Percentiles rank a stretch among this genome's conserved stretches.
Conservation (phyloP, 2,113 vertebrate species). For the Prionailurus viverrinus region DNA sequence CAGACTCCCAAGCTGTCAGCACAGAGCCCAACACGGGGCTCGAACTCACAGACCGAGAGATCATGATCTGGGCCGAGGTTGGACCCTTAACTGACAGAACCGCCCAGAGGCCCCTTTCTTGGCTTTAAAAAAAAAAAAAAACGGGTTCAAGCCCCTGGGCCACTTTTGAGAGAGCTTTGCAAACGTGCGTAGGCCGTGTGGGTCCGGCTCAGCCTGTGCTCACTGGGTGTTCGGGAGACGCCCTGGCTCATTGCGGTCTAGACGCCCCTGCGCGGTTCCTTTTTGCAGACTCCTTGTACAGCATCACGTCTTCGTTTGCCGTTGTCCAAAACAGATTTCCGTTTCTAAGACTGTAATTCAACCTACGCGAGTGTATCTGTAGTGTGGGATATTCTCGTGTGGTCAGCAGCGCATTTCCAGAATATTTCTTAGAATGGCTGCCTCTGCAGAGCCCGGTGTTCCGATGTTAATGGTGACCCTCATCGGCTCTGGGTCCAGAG, state of each 20-base stretch:
- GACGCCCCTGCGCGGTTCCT: not conserved
- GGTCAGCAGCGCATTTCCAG: not conserved
- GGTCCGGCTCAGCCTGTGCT: not conserved
- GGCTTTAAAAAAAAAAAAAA: not conserved
- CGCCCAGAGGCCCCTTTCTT: too few relatives aligned
- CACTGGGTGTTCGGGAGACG: not conserved
- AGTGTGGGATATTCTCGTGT: not conserved
- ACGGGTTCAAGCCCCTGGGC: not conserved
- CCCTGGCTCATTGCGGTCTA: not conserved
- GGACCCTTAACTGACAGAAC: too few relatives aligned
- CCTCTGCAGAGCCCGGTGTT: not conserved
- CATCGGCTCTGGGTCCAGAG: not conserved
- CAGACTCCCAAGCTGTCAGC: too few relatives aligned
- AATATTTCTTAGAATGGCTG: not conserved
- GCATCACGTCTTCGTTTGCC: not conserved
- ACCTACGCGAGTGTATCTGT: fast-evolving
- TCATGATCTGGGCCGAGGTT: too few relatives aligned
- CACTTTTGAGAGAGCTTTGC: not conserved
- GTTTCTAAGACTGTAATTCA: not conserved
- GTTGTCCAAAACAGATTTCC: not conserved
- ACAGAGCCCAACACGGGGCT: too few relatives aligned
- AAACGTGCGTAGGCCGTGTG: fast-evolving
- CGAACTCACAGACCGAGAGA: too few relatives aligned
- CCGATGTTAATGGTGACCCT: not conserved
- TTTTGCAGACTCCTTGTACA: not conserved